Evolutionary conservation across 2,888 invertebrate species (phyloP).

Genomic region (Eretmocerus hayati): DNA sequence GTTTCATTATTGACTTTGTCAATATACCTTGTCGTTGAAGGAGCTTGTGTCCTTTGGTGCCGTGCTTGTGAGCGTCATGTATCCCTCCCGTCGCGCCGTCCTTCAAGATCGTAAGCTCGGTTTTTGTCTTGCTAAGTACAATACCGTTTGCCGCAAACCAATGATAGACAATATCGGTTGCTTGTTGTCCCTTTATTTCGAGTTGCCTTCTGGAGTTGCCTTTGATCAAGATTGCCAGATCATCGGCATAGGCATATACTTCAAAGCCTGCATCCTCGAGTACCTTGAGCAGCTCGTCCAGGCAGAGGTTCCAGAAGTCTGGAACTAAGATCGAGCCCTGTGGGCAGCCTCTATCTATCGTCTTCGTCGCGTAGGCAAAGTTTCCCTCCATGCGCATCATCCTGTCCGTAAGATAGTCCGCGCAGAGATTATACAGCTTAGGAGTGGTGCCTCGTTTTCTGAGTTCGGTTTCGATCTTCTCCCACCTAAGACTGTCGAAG

Average conservation of each 20-base stretch:
- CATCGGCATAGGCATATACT: constrained; percentile 14
- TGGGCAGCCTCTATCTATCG: constrained; percentile 9
- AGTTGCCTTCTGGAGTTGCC: not conserved
- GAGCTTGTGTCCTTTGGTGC: not conserved
- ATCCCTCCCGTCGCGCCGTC: not conserved
- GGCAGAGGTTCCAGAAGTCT: constrained; percentile 17
- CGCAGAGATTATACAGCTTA: not conserved
- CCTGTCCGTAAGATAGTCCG: constrained; percentile 7
- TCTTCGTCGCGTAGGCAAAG: not conserved
- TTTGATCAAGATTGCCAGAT: constrained; percentile 1
- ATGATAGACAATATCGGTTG: not conserved
- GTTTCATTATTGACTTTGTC: not conserved
- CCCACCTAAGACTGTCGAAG: constrained; percentile 10
- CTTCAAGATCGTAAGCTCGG: not conserved
- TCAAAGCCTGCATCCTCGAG: not conserved
- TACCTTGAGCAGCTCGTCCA: constrained; percentile 7
- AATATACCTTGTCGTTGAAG: not conserved
- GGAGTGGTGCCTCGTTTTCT: not conserved
- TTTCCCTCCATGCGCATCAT: not conserved
- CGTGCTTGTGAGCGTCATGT: not conserved
- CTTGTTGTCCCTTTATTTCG: not conserved
- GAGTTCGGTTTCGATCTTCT: not conserved
- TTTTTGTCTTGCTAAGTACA: not conserved
- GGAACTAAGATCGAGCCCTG: constrained; percentile 18
- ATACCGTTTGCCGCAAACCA: not conserved